These are phyloP conservation scores for Leptinotarsa peninsularis DNA, from an alignment of 2,888 invertebrate species.

Conservation along the genomic window DNA sequence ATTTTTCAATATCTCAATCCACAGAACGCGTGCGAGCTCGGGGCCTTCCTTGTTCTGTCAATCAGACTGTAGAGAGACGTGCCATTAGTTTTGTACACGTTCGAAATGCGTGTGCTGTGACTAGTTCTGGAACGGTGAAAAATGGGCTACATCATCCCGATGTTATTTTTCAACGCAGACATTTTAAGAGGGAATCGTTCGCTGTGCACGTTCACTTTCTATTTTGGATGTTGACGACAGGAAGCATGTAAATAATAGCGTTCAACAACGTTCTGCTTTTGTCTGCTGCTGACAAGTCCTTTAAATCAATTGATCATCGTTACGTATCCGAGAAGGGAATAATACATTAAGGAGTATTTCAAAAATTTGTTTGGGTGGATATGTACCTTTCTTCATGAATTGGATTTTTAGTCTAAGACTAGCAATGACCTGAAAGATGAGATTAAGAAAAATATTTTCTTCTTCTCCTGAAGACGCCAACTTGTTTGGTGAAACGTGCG, in stretches of 20 bases:
- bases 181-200: not conserved
- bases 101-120: not conserved
- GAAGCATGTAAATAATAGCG: slow-evolving; percentile 4
- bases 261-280: not conserved
- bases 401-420: no score
- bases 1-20: not conserved
- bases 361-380: no score
- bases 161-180: not conserved
- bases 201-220: not conserved
- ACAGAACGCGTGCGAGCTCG: not conserved
- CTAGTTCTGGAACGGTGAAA: slow-evolving; percentile 4
- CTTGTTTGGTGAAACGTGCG: no score
- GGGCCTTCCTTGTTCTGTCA: not conserved
- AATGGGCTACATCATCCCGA: not conserved
- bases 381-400: no score
- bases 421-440: no score
- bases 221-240: slow-evolving; percentile 1
- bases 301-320: no score
- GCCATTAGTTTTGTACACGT: not conserved
- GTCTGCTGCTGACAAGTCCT: no score
- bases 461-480: no score
- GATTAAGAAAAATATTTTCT: no score
- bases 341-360: no score
- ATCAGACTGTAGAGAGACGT: not conserved
- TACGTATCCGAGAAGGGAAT: no score